Conservation (phyloP, 2,888 invertebrate genomes). For the Axea sp. region DNA sequence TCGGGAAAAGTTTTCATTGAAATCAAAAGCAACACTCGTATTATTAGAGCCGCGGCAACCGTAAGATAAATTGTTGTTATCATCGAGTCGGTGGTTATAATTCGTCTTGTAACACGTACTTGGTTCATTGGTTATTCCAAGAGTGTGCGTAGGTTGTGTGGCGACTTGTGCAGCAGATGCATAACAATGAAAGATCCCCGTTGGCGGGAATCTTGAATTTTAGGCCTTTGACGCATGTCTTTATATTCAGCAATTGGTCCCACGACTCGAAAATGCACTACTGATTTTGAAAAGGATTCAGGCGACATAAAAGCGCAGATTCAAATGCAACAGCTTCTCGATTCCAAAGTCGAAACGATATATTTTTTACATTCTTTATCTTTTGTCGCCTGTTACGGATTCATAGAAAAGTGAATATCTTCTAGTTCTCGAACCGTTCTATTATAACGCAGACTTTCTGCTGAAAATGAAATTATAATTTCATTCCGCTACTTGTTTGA, state of each 20-base stretch:
- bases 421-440: slow-evolving; percentile 1
- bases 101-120: slow-evolving; percentile 50
- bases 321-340: slow-evolving; percentile 22
- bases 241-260: slow-evolving; percentile 30
- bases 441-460: slow-evolving; percentile 13
- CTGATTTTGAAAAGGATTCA: slow-evolving; percentile 51
- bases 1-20: too few relatives aligned
- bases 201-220: slow-evolving; percentile 25
- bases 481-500: slow-evolving; percentile 24
- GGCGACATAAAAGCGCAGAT: slow-evolving; percentile 11
- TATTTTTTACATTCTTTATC: slow-evolving; percentile 23
- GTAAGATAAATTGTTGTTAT: slow-evolving; percentile 36
- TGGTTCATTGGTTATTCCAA: slow-evolving; percentile 52
- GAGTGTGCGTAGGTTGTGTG: slow-evolving; percentile 54
- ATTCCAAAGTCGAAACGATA: slow-evolving; percentile 43
- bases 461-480: slow-evolving; percentile 30
- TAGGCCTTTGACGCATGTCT: slow-evolving; percentile 24
- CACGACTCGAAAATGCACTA: slow-evolving; percentile 42
- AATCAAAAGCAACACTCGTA: too few relatives aligned
- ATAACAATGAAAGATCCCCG: slow-evolving; percentile 56
- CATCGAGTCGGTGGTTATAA: slow-evolving; percentile 40
- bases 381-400: background rate
- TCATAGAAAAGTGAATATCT: slow-evolving; percentile 21
- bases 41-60: background rate
- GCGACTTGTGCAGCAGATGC: slow-evolving; percentile 56